Base-by-base conservation (phyloP, 1,140 invertebrate genomes). In the Fopius arisanus region DNA sequence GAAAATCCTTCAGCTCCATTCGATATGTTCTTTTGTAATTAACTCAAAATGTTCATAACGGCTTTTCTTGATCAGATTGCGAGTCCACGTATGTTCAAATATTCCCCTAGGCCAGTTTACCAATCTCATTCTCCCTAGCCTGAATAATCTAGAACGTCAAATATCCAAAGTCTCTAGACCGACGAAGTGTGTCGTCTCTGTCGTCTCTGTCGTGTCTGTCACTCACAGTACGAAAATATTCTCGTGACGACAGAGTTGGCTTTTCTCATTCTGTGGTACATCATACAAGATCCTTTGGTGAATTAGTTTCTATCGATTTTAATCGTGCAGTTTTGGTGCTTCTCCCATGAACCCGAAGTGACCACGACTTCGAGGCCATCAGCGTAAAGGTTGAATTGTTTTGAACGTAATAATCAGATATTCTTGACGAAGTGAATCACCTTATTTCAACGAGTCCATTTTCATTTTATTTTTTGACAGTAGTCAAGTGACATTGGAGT, bases 251-350 rank as follows among this genome's bases (percentile, higher is more conserved):
- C 21, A 26, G 23, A 59, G 23, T 10, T 59, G 54, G 3, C 9
- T 59, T 59, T 51, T 51, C 19, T 51, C 43, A 7, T 51, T 51
- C 43, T 21, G 19, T 51, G n/a, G 5, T 51, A 14, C 14, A 14
- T 9, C 10, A n/a, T 23, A 26, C 19, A 59, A 59, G 7, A 59
- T 26, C 23, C 43, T 48, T 48, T 48, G n/a, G 43, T n/a, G 14
- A 48, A 48, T 48, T 48, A 12, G 43, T 48, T 26, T 59, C 19
- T 59, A 59, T 59, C 54, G 54, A 59, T 59, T 59, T 59, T 28
- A 48, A 59, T 59, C 23, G 4, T 9, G 23, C 23, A 59, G 54
- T 59, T 59, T 59, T 26, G 54, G 54, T 59, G 54, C 54, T 59
- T 59, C 43, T 16, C 23, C 14, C 16, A 28, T 59, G 54, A 3